Conservation (phyloP, 2,888 invertebrate genomes). For the Lasioglossum leucozonium region DNA sequence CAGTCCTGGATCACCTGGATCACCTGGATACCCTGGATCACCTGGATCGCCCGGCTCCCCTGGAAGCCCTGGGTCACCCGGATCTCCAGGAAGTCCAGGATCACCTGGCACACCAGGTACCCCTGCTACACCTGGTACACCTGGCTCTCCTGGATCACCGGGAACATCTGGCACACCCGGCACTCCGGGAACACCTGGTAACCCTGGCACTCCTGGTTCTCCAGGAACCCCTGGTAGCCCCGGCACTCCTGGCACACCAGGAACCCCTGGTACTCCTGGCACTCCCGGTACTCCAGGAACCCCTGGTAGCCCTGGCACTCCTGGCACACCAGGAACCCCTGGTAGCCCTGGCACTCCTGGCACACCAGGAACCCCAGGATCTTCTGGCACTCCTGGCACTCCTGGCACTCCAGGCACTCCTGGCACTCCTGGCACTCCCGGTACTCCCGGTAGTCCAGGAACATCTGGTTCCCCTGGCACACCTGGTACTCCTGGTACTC, state of each 20-base stretch:
- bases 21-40: constrained; percentile 38
- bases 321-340: constrained; percentile 48
- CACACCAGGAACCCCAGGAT: constrained; percentile 51
- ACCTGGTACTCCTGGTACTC: no score
- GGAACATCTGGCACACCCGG: constrained; percentile 51
- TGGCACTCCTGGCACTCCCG: constrained; percentile 57
- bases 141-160: constrained; percentile 48
- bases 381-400: constrained; percentile 52
- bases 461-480: constrained; percentile 46
- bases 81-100: neutral
- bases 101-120: no score
- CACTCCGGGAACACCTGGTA: constrained; percentile 56
- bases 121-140: no score
- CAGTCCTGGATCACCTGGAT: constrained; percentile 50
- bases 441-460: constrained; percentile 62
- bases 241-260: constrained; percentile 58
- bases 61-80: constrained; percentile 43
- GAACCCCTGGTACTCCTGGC: constrained; percentile 63
- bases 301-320: constrained; percentile 52
- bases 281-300: constrained; percentile 64
- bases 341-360: constrained; percentile 64
- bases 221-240: constrained; percentile 62
- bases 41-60: constrained; percentile 41
- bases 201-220: constrained; percentile 38
- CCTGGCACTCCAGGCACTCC: constrained; percentile 64